Conservation (phyloP, 1,140 invertebrate genomes). For the Chrysomallon squamiferum region DNA sequence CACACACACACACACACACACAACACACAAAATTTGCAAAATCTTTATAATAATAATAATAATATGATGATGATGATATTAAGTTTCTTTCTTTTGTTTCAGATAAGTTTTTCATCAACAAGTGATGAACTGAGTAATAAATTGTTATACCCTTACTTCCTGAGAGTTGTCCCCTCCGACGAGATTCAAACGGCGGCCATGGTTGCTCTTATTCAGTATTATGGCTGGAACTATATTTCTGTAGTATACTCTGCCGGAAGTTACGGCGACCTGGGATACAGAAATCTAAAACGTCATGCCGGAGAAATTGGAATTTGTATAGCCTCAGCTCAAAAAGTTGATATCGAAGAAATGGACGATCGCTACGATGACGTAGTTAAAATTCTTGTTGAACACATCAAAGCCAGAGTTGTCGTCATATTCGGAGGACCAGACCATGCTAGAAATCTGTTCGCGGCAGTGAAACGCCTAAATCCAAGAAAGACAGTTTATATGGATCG, state of each 20-base stretch:
- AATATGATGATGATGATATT: no score
- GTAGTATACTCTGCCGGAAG: conserved; percentile 74
- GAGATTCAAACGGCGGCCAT: conserved; percentile 75
- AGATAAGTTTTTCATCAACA: conserved; percentile 22
- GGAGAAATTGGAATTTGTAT: conserved; percentile 76
- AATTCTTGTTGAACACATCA: conserved; percentile 1
- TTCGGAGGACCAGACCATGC: conserved; percentile 75
- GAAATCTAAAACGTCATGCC: conserved; percentile 73
- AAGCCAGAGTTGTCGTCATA: conserved; percentile 69
- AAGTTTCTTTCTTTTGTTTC: no score
- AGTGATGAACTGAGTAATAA: conserved; percentile 29
- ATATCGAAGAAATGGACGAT: not conserved
- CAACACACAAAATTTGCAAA: no score
- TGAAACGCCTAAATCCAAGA: conserved; percentile 52
- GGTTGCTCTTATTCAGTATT: conserved; percentile 70
- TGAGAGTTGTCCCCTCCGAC: conserved; percentile 34
- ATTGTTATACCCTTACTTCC: conserved; percentile 28
- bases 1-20: no score
- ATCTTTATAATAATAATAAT: no score
- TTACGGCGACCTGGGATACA: conserved; percentile 73
- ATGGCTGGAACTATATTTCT: conserved; percentile 76
- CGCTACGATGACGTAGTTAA: conserved; percentile 13
- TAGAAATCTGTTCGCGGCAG: conserved; percentile 61
- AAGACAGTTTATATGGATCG: conserved; percentile 72
- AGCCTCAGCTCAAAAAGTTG: conserved; percentile 56